phyloP scores from a whole-genome alignment of 2,113 vertebrate species.

The Dolichotis patagonum region DNA sequence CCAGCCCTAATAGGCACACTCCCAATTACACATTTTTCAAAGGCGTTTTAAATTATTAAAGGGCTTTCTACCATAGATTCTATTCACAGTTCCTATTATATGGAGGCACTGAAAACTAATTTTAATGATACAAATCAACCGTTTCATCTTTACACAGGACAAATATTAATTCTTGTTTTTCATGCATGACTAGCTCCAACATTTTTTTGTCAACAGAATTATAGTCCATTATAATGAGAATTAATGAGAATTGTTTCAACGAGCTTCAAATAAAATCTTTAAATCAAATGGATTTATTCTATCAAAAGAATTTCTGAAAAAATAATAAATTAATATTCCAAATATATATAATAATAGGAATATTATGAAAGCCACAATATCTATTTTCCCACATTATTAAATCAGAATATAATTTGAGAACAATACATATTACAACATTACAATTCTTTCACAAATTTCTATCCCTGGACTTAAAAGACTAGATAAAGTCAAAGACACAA shows the following conservation, averaged over 20 bases:
- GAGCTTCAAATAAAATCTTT: conserved; percentile 48
- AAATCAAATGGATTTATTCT: conserved; percentile 10
- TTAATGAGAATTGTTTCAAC: conserved; percentile 54
- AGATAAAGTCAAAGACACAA: conserved; percentile 22
- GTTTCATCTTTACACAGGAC: background rate
- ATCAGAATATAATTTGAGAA: background rate
- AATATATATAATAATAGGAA: conserved; percentile 4
- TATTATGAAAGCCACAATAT: background rate
- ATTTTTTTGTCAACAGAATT: conserved; percentile 48
- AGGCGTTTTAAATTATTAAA: conserved; percentile 25
- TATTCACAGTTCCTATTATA: background rate
- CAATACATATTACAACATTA: background rate
- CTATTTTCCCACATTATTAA: background rate
- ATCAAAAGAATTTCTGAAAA: conserved; percentile 31
- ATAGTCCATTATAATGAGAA: conserved; percentile 23
- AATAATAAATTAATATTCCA: background rate
- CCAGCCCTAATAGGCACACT: background rate
- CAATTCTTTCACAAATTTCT: conserved; percentile 4
- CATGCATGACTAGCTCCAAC: background rate
- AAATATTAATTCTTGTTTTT: conserved; percentile 43
- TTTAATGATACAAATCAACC: background rate
- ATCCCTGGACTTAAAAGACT: conserved; percentile 4
- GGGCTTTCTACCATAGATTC: background rate
- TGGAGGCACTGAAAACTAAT: background rate
- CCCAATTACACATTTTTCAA: background rate